Evolutionary conservation across 2,888 invertebrate genomes (phyloP).

Genomic region (Stenurella melanura): DNA sequence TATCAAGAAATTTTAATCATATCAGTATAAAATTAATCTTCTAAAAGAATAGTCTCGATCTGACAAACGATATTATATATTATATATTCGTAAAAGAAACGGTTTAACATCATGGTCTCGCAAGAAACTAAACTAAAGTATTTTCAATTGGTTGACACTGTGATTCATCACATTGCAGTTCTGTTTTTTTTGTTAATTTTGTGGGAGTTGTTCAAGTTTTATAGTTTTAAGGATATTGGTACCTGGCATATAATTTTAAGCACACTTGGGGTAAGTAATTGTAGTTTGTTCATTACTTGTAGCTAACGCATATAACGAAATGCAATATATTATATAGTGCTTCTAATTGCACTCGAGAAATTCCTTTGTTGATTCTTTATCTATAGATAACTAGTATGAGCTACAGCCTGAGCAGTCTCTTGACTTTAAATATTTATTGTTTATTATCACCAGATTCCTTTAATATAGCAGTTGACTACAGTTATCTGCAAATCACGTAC

Average conservation of each 20-base stretch:
- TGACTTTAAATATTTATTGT: too few species aligned
- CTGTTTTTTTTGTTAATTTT: slow-evolving; percentile 56
- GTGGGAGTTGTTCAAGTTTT: slow-evolving; percentile 54
- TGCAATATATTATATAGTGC: too few species aligned
- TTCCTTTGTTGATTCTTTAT: too few species aligned
- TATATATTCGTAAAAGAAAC: background rate
- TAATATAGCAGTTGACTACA: too few species aligned
- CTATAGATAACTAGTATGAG: too few species aligned
- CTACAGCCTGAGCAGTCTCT: too few species aligned
- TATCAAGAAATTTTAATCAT: background rate
- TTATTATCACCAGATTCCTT: too few species aligned
- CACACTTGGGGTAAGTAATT: slow-evolving; percentile 65
- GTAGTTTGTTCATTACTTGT: slow-evolving; percentile 7
- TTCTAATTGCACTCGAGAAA: too few species aligned
- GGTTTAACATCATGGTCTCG: background rate
- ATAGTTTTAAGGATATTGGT: slow-evolving; percentile 38
- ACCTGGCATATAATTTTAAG: slow-evolving; percentile 65
- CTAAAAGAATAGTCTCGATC: background rate
- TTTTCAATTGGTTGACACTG: slow-evolving; percentile 49
- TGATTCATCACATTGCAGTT: slow-evolving; percentile 57
- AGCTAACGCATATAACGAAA: too few species aligned
- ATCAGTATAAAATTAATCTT: background rate
- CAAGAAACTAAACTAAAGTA: slow-evolving; percentile 32
- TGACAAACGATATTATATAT: background rate
- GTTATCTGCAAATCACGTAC: too few species aligned